phyloP scores from a whole-genome alignment of 2,888 invertebrate species.

The Lochmaea crataegi region DNA sequence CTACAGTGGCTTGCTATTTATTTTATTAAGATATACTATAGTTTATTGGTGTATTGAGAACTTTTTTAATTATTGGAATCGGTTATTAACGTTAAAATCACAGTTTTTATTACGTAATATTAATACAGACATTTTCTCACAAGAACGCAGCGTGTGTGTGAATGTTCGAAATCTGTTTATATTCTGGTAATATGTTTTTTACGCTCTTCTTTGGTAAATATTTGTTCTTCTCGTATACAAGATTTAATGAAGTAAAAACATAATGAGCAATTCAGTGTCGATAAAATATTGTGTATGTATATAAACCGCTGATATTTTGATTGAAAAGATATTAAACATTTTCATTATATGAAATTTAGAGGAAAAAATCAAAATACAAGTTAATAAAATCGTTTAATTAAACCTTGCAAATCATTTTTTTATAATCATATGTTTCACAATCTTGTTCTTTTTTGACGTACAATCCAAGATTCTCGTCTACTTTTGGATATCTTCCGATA shows the following conservation, averaged over 20 bases:
- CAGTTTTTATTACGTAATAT: conserved; percentile 6
- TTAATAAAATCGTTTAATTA: background rate
- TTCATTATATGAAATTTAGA: background rate
- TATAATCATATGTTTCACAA: conserved; percentile 1
- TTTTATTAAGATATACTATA: background rate
- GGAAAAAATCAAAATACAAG: background rate
- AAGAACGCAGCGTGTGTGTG: conserved; percentile 40
- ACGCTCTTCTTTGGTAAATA: conserved; percentile 53
- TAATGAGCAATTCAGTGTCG: conserved; percentile 42
- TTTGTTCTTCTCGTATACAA: conserved; percentile 55
- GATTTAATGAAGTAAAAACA: conserved; percentile 54
- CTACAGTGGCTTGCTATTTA: too few relatives aligned
- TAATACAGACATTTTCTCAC: conserved; percentile 41
- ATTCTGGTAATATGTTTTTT: conserved; percentile 52
- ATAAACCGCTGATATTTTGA: background rate
- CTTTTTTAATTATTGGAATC: conserved; percentile 3
- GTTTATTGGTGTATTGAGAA: background rate
- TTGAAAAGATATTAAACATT: conserved; percentile 20
- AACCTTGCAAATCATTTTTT: background rate
- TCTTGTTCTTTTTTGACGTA: conserved; percentile 12
- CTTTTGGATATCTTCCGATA: conserved; percentile 56
- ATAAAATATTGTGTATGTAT: conserved; percentile 20
- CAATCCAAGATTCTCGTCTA: conserved; percentile 45
- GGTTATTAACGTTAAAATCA: background rate
- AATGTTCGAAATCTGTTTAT: conserved; percentile 51